Evolutionary conservation across 2,888 invertebrate genomes (phyloP).

Genomic region (Pseudolycoriella hygida): DNA sequence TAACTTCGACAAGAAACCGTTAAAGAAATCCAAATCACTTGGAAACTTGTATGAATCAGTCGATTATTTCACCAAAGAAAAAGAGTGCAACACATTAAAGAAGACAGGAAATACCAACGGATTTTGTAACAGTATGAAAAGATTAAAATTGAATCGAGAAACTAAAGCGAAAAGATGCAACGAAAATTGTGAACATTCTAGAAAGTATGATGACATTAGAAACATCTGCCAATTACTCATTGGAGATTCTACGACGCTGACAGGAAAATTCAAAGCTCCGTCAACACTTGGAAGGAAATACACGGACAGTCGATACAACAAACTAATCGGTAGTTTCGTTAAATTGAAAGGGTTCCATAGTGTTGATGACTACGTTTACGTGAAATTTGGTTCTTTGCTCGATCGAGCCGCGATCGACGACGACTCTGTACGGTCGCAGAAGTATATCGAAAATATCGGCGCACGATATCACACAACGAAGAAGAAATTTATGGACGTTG

Average conservation of each 20-base stretch:
- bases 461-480: constrained; percentile 6
- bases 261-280: constrained; percentile 1
- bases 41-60: constrained; percentile 6
- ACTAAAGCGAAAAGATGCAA: not conserved
- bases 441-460: constrained; percentile 5
- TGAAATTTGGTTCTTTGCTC: constrained; percentile 13
- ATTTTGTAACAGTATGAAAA: not conserved
- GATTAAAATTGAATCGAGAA: not conserved
- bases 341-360: constrained; percentile 17
- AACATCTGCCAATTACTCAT: constrained; percentile 6
- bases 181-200: not conserved
- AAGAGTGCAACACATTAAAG: not conserved
- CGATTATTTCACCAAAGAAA: not conserved
- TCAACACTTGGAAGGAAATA: constrained; percentile 12
- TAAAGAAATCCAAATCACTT: constrained; percentile 4
- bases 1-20: not conserved
- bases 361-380: constrained; percentile 20
- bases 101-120: not conserved
- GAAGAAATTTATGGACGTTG: constrained; percentile 7
- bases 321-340: constrained; percentile 20
- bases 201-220: constrained; percentile 5
- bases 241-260: constrained; percentile 2
- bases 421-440: constrained; percentile 3
- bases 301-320: constrained; percentile 21
- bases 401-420: not conserved